Base-by-base conservation (phyloP, 2,888 invertebrate genomes). In the Bhutanitis thaidina region DNA sequence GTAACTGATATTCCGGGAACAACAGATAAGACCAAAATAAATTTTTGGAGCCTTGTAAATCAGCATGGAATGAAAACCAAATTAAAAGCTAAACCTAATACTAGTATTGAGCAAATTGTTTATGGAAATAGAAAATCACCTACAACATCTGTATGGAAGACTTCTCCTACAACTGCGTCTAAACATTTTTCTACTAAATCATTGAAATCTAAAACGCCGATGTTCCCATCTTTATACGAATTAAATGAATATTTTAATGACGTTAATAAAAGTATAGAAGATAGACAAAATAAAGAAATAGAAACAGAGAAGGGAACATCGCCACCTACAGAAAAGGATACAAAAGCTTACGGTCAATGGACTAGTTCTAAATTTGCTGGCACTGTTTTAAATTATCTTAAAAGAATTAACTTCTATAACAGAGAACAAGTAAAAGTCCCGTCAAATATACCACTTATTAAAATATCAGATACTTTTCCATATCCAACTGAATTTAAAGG, bases 321-420 rank as follows among this genome's bases (percentile, higher is more conserved):
- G 36, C 84, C 84, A 13, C 74, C 78, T 0, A 39, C 62, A 7
- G 58, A 65, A 20, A 66, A 65, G 46, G 69, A 76, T 54, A 59
- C 60, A 8, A 77, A 77, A 57, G 74, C 79, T 8, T 84, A 80
- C 49, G 82, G 82, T 1, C 83, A 85, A 56, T 84, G 84, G 84
- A 77, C 79, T 7, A 76, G 77, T 60, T 77, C 83, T 1, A 81
- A 78, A 59, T 85, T 80, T 61, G 83, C 83, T 9, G 77, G 77
- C 1, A 80, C 61, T 49, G 85, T 87, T 15, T 67, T 87, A 54
- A 80, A 83, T 66, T 84, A 84, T 59, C 58, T 89, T 0, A 86
- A 84, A 69, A 79, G 65, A 50, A 77, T 77, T 1, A 80, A 82
- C 49, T 68, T 70, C 39, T 65, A 76, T 35, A 64, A 68, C 7